Base-by-base conservation (phyloP, 1,140 invertebrate species). In the Solenopsis invicta region DNA sequence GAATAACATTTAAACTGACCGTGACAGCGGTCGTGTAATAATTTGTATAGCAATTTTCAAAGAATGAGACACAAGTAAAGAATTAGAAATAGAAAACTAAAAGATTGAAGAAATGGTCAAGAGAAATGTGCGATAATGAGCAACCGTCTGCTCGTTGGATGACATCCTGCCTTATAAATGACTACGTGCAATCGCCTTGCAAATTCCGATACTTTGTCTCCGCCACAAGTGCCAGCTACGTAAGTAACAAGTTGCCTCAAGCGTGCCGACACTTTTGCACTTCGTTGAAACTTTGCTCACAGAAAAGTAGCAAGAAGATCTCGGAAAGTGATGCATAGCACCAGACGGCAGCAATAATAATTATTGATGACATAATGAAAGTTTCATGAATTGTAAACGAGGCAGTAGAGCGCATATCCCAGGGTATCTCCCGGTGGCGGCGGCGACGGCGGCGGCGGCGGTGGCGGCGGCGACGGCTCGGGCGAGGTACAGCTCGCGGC, bases 131-230 rank as follows among this genome's bases (percentile, higher is more conserved):
- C 2, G 52, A 82, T 50, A 75, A 75, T 50, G 48, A 24, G 61
- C 61, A 21, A 41, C 29, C 76, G 41, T 69, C 66, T 69, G 66
- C 48, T 45, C n/a, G 54, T 21, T 29, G 67, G 52, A 82, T 82
- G 67, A 84, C 80, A 74, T 74, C n/a, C 24, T 21, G 24, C 54
- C 59, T 62, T 84, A 84, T 48, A 61, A 75, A 84, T 75, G 67
- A 69, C 69, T 16, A 37, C 67, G 80, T 18, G 54, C 80, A 84
- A 84, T 84, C 24, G 69, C 29, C 54, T 75, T 74, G 69, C 54
- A 84, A 75, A 84, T 84, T 74, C 69, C 80, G 56, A 75, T 74
- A 84, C 54, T 84, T 75, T 74, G 56, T 84, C 80, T 62, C 71
- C 54, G 54, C 69, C 52, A 45, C 50, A 71, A 81, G 50, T 67